Conservation (phyloP, 2,888 invertebrate genomes). For the Amphimallon solstitiale region DNA sequence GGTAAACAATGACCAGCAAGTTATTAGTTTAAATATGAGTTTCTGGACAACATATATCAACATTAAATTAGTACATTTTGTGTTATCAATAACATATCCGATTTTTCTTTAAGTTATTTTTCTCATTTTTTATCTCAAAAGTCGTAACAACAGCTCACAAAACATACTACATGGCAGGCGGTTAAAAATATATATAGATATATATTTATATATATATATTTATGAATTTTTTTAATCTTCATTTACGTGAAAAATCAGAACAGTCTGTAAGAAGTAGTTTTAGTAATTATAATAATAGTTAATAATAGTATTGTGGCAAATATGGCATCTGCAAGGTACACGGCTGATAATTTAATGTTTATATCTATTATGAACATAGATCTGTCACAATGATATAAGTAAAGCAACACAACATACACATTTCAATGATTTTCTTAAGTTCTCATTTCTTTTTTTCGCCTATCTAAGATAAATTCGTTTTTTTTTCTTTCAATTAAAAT, state of each 20-base stretch:
- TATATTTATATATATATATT: constrained; percentile 39
- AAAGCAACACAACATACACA: constrained; percentile 65
- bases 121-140: constrained; percentile 26
- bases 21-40: constrained; percentile 45
- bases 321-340: constrained; percentile 60
- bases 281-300: constrained; percentile 25
- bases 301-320: constrained; percentile 40
- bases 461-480: constrained; percentile 66
- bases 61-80: constrained; percentile 60
- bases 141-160: constrained; percentile 57
- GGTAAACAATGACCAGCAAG: constrained; percentile 59
- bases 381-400: constrained; percentile 63
- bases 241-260: constrained; percentile 41
- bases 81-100: constrained; percentile 39
- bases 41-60: constrained; percentile 61
- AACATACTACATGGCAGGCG: constrained; percentile 58
- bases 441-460: constrained; percentile 55
- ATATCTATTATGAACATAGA: constrained; percentile 56
- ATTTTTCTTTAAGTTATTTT: constrained; percentile 11
- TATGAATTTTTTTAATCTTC: constrained; percentile 33
- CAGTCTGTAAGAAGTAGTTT: constrained; percentile 39
- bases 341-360: constrained; percentile 58
- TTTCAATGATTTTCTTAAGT: constrained; percentile 57
- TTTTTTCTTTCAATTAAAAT: constrained; percentile 61
- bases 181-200: constrained; percentile 53